Base-by-base conservation (phyloP, 1,140 invertebrate genomes). In the Antheraea mylitta region DNA sequence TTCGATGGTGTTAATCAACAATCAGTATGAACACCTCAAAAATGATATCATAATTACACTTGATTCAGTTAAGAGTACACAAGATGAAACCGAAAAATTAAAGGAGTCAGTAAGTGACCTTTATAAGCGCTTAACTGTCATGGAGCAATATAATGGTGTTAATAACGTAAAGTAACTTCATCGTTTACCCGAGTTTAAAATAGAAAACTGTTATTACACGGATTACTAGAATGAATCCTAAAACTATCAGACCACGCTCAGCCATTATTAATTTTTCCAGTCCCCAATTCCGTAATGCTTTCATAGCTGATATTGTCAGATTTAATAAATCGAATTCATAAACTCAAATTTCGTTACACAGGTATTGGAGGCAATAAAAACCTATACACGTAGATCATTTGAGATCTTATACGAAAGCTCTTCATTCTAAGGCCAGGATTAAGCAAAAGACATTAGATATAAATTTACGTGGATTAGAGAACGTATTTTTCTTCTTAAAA, bases 371-470 rank as follows among this genome's bases (percentile, higher is more conserved):
- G 60, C 3, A 11, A 62, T 10, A 62, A 62, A 67, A 7, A 67
- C 58, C 66, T 18, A 67, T 62, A 6, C 36, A 36, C 11, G 60
- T 62, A 8, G 60, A 62, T 36, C 60, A 62, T 36, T 62, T 62
- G 11, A 36, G 22, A 6, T 22, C 18, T 36, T 22, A 9, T n/a
- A 62, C 13, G 13, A 62, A 62, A 36, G 60, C 18, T 6, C 9
- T 62, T 6, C 60, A 62, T 13, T 9, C 18, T 6, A 22, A 19
- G 2, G 11, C 7, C 16, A n/a, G 59, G 18, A 61, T 11, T 18
- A 18, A 10, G 59, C 59, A 18, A 18, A 19, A 61, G n/a, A 61
- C 18, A 61, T 18, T 7, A 22, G 18, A 18, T 61, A 18, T 22
- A 61, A 61, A 19, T 19, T 18, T 19, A 18, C 19, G 16, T 61